Percentiles rank a stretch among this genome's conserved stretches.
Evolutionary conservation across 2,888 invertebrate genomes (phyloP).

Genomic region (Stomorhina lunata): DNA sequence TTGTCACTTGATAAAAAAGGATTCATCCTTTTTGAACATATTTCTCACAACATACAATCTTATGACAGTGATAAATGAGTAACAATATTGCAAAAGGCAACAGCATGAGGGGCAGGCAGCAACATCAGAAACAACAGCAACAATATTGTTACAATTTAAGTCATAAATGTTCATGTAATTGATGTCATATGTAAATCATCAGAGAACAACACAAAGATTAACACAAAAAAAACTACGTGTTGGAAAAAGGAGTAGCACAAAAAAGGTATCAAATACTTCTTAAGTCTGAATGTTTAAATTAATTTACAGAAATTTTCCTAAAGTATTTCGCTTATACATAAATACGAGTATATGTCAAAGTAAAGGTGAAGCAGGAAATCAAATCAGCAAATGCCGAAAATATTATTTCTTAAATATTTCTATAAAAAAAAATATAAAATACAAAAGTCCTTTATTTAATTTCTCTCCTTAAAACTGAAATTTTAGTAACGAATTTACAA

Average conservation of each 20-base stretch:
- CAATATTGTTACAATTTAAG: conserved; percentile 43
- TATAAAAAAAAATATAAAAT: too few relatives aligned
- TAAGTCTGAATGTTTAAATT: neutral
- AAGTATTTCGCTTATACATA: too few relatives aligned
- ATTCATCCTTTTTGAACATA: neutral
- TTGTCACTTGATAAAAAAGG: neutral
- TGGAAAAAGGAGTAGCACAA: too few relatives aligned
- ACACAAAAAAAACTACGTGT: neutral
- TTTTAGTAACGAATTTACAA: too few relatives aligned
- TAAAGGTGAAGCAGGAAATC: too few relatives aligned
- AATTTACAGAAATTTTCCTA: neutral
- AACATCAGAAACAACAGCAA: conserved; percentile 1
- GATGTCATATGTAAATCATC: conserved; percentile 58
- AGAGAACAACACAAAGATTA: conserved; percentile 40
- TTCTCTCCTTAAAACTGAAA: too few relatives aligned
- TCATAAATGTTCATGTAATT: conserved; percentile 57
- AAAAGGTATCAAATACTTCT: neutral
- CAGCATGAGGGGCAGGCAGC: too few relatives aligned
- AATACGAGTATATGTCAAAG: too few relatives aligned
- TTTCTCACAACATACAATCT: conserved; percentile 33
- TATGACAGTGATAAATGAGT: conserved; percentile 60
- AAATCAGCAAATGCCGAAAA: too few relatives aligned
- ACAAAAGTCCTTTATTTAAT: too few relatives aligned
- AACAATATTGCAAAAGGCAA: conserved; percentile 12
- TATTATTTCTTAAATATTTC: too few relatives aligned